Evolutionary conservation across 2,888 invertebrate genomes (phyloP), one percentile per base, ranked within the genome.

Genomic region (Eristalis pertinax): DNA sequence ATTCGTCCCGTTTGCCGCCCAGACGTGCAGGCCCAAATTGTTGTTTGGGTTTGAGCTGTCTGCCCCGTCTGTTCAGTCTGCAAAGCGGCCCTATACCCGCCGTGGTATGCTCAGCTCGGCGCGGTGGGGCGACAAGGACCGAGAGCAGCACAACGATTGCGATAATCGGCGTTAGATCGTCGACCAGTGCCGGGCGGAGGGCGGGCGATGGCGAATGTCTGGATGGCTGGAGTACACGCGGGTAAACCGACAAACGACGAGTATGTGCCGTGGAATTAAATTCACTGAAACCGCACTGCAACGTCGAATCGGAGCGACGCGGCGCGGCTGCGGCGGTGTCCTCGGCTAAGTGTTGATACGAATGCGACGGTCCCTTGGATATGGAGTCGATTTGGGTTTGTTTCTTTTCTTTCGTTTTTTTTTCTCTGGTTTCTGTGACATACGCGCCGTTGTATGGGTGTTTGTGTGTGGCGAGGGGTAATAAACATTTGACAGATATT

Each of bases 231-330:
- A 67, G 74, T 79, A 68, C 74, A 43, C 43, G 65, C 70, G 2
- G 65, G 35, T 72, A 62, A 56, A 76, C 73, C 76, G 85, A 43
- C 81, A 85, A 85, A 74, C 69, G 64, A 74, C 70, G 41, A 80
- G 41, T 83, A 73, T 84, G 84, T 87, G 78, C 78, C 86, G 70
- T 79, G 84, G 79, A 86, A 86, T 70, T 79, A 86, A 83, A 79
- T 83, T 86, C 72, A 79, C 78, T 75, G 63, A 87, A 79, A 79
- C 70, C 58, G 62, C 75, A 83, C 74, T 79, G 83, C 78, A 83
- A 26, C 72, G 76, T 41, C 67, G 65, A 70, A 13, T 38, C 38
- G 65, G 43, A 58, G 79, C 76, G 64, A 72, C 38, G 15, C 4
- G 8, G 8, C 7, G 19, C 29, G 50, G 13, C 50, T 13, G 13